Evolutionary conservation across 2,888 invertebrate species (phyloP).

Genomic region (Cataglyphis cursor): DNA sequence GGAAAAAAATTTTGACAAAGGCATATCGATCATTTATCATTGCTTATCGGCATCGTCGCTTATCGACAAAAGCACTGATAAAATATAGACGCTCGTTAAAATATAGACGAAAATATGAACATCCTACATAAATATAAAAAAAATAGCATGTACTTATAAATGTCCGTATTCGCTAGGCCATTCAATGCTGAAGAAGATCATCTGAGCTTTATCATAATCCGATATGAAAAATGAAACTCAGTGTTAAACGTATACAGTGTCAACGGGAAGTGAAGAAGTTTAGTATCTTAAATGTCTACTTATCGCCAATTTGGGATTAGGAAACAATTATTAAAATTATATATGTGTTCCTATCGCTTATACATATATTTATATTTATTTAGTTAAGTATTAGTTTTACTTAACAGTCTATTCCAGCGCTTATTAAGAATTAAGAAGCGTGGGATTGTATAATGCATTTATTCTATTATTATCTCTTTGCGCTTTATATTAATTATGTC

Average conservation of each 20-base stretch:
- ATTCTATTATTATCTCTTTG: background rate
- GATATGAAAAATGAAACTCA: background rate
- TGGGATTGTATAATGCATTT: constrained; percentile 7
- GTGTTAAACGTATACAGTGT: background rate
- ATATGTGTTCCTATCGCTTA: constrained; percentile 40
- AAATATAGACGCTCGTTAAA: background rate
- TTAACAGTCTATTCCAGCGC: constrained; percentile 5
- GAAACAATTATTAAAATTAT: constrained; percentile 13
- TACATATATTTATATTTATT: constrained; percentile 53
- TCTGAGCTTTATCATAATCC: background rate
- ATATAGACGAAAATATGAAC: background rate
- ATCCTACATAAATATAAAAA: background rate
- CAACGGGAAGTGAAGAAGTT: constrained; percentile 1
- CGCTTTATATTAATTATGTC: background rate
- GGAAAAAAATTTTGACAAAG: background rate
- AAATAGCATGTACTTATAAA: constrained; percentile 9
- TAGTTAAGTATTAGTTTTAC: constrained; percentile 19
- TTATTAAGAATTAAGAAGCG: background rate
- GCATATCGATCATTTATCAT: background rate
- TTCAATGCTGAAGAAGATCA: background rate
- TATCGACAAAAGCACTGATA: background rate
- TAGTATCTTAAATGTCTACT: background rate
- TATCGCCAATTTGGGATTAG: constrained; percentile 6
- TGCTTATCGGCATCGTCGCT: background rate
- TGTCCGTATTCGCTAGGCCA: background rate